phyloP scores from a whole-genome alignment of 1,140 invertebrate species.

The Glossosoma conforme region DNA sequence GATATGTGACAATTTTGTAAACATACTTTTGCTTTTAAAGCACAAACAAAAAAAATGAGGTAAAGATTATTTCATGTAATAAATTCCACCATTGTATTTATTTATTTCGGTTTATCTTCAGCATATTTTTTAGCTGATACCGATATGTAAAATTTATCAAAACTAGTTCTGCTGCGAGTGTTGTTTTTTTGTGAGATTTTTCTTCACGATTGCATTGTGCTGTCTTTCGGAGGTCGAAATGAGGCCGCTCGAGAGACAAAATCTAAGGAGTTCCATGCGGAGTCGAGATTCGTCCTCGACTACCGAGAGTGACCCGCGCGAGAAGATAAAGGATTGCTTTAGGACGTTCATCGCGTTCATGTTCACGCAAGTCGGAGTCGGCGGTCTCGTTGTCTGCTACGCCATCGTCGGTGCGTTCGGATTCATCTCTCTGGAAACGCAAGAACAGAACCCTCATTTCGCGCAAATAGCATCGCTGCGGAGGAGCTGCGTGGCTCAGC shows the following conservation, averaged over 20 bases:
- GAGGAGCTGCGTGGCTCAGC: constrained; percentile 51
- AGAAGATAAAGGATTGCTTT: constrained; percentile 75
- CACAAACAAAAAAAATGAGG: not conserved
- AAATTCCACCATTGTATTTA: not conserved
- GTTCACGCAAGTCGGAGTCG: constrained; percentile 93
- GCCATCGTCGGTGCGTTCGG: constrained; percentile 90
- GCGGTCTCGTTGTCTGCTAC: constrained; percentile 90
- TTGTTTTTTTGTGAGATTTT: too few species aligned
- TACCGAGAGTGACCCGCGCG: constrained; percentile 59
- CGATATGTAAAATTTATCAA: too few species aligned
- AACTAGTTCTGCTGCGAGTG: too few species aligned
- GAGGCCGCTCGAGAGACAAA: constrained; percentile 13
- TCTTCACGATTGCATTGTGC: not conserved
- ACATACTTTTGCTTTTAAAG: too few species aligned
- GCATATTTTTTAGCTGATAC: too few species aligned
- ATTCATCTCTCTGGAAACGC: constrained; percentile 81
- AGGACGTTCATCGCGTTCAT: constrained; percentile 83
- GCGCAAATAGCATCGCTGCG: constrained; percentile 48
- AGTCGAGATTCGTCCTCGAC: constrained; percentile 66
- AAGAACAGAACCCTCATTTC: constrained; percentile 56
- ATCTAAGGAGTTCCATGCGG: constrained; percentile 50
- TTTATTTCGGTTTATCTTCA: not conserved
- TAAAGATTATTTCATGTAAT: not conserved
- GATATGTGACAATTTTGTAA: too few species aligned
- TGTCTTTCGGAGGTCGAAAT: not conserved